Evolutionary conservation across 2,797 vertebrate species (phyloP).

Genomic region (Myiotriccus ornatus): DNA sequence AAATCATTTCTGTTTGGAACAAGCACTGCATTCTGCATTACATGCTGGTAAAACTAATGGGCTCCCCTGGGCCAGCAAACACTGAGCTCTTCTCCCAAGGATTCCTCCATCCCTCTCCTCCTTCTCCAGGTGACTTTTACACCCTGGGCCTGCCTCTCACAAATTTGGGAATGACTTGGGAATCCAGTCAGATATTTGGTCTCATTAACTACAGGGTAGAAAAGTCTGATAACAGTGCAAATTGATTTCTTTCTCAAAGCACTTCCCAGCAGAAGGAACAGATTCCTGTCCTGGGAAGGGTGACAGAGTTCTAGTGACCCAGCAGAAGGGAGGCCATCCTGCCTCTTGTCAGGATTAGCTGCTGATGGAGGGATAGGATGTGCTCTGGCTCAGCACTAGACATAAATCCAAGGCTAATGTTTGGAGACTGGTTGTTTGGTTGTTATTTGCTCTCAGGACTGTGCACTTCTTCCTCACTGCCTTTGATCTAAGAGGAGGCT

Average conservation of each 20-base stretch:
- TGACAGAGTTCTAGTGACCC: not conserved
- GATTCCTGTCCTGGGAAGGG: not conserved
- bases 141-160: rapidly evolving
- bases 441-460: not conserved
- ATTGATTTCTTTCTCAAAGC: not conserved
- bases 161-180: not conserved
- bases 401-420: not conserved
- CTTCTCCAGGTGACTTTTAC: not conserved
- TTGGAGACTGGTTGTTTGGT: not conserved
- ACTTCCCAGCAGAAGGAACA: not conserved
- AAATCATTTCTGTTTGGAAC: conserved; percentile 40
- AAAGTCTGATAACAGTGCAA: not conserved
- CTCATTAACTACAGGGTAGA: not conserved
- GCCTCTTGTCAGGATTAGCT: not conserved
- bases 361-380: not conserved
- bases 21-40: conserved; percentile 3
- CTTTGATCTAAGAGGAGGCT: not conserved
- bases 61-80: not conserved
- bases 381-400: not conserved
- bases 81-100: not conserved
- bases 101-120: not conserved
- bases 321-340: not conserved
- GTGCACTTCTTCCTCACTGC: not conserved
- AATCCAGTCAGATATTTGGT: not conserved
- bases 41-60: conserved; percentile 6